Conservation (phyloP, 1,140 invertebrate species). For the Neodiprion pinetum region DNA sequence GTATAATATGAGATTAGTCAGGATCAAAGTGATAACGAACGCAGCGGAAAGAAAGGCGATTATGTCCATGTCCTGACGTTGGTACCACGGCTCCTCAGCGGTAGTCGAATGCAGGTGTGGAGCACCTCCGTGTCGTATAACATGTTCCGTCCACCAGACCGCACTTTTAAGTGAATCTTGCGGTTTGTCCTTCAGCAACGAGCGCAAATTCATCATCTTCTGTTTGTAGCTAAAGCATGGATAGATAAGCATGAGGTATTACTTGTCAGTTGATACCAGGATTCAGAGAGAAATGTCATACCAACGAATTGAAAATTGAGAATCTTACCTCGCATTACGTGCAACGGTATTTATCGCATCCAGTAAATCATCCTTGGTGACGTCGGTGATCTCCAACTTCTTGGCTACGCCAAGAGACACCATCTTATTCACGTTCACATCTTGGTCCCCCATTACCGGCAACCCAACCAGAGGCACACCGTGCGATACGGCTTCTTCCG, state of each 20-base stretch:
- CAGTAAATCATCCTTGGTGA: slow-evolving; percentile 27
- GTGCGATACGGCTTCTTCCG: slow-evolving; percentile 65
- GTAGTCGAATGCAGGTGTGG: slow-evolving; percentile 45
- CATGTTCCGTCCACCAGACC: slow-evolving; percentile 53
- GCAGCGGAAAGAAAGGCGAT: slow-evolving; percentile 27
- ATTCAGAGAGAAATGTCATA: too few relatives aligned
- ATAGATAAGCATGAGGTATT: neutral
- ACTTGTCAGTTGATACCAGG: too few relatives aligned
- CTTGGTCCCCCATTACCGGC: slow-evolving; percentile 36
- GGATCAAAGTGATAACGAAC: neutral
- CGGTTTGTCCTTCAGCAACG: slow-evolving; percentile 42
- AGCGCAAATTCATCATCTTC: slow-evolving; percentile 32
- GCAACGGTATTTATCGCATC: slow-evolving; percentile 35
- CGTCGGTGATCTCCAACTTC: slow-evolving; percentile 22
- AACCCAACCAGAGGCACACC: slow-evolving; percentile 65
- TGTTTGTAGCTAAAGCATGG: slow-evolving; percentile 36
- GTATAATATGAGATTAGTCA: neutral
- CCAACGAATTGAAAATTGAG: too few relatives aligned
- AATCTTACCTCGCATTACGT: slow-evolving; percentile 29
- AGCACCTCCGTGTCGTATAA: slow-evolving; percentile 50
- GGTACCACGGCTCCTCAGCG: slow-evolving; percentile 43
- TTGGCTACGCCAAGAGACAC: slow-evolving; percentile 34
- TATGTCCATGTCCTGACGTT: slow-evolving; percentile 47
- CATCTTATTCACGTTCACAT: slow-evolving; percentile 35
- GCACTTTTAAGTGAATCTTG: slow-evolving; percentile 39